Conservation (phyloP, 2,888 invertebrate species). For the Drosophila macrospina region DNA sequence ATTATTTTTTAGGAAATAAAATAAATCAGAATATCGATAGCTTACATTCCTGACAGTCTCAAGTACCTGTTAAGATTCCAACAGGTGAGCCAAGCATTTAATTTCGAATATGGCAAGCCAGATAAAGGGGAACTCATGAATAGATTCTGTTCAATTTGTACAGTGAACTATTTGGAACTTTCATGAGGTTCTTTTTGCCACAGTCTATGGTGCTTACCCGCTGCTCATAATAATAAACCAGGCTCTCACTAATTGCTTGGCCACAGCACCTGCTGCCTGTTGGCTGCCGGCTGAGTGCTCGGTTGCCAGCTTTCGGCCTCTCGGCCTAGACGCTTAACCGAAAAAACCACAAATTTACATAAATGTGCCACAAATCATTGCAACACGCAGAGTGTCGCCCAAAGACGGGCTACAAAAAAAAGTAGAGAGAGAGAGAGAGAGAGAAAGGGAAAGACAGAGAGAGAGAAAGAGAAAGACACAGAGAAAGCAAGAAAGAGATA, state of each 20-base stretch:
- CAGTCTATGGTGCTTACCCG: constrained; percentile 15
- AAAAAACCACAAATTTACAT: constrained; percentile 81
- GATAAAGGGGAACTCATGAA: constrained; percentile 20
- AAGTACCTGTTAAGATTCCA: background rate
- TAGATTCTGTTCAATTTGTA: constrained; percentile 7
- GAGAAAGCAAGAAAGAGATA: too few species aligned
- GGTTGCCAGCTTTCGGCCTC: constrained; percentile 25
- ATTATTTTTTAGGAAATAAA: background rate
- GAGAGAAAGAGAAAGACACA: background rate
- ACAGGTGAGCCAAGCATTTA: constrained; percentile 6
- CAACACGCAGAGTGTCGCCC: constrained; percentile 55
- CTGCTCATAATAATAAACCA: constrained; percentile 47
- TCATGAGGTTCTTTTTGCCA: constrained; percentile 10
- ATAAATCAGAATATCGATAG: background rate
- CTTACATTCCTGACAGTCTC: background rate
- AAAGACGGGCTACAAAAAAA: constrained; percentile 26
- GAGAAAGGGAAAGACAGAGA: background rate
- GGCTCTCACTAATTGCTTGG: constrained; percentile 78
- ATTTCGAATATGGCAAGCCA: constrained; percentile 3
- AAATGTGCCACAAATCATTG: constrained; percentile 83
- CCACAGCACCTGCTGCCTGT: constrained; percentile 69
- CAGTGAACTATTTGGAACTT: background rate
- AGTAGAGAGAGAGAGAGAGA: background rate
- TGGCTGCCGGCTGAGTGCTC: constrained; percentile 10
- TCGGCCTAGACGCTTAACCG: constrained; percentile 45